These are phyloP conservation scores for Temnothorax longispinosus DNA, from an alignment of 1,140 invertebrate genomes.

Conservation along the genomic window DNA sequence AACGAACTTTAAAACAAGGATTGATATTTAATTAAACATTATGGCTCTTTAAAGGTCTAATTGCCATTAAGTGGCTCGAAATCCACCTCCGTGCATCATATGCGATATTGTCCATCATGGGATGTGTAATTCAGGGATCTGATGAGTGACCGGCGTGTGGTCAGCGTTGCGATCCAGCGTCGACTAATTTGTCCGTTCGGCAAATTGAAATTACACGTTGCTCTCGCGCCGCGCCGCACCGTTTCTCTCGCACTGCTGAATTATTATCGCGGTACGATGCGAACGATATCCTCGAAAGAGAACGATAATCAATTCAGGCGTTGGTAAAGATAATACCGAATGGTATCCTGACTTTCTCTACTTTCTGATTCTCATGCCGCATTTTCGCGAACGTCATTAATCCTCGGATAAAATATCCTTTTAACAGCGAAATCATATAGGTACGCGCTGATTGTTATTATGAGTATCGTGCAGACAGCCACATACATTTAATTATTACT, in stretches of 20 bases:
- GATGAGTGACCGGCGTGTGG: conserved; percentile 59
- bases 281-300: conserved; percentile 43
- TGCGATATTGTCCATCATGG: conserved; percentile 10
- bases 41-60: background rate
- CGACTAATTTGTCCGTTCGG: conserved; percentile 75
- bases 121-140: conserved; percentile 54
- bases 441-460: conserved; percentile 4
- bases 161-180: conserved; percentile 53
- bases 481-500: conserved; percentile 20
- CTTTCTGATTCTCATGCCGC: conserved; percentile 62
- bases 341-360: conserved; percentile 61
- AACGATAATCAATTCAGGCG: conserved; percentile 30
- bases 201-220: conserved; percentile 78
- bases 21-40: background rate
- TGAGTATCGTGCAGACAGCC: background rate
- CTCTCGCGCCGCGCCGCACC: background rate
- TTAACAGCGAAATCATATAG: conserved; percentile 43
- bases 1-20: background rate
- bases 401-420: conserved; percentile 14
- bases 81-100: background rate
- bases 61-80: conserved; percentile 10
- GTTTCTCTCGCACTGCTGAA: conserved; percentile 54
- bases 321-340: conserved; percentile 59
- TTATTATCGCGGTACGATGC: conserved; percentile 63
- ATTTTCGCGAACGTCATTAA: conserved; percentile 62